Conservation (phyloP, 2,113 vertebrate genomes). For the Rhinichthys klamathensis region DNA sequence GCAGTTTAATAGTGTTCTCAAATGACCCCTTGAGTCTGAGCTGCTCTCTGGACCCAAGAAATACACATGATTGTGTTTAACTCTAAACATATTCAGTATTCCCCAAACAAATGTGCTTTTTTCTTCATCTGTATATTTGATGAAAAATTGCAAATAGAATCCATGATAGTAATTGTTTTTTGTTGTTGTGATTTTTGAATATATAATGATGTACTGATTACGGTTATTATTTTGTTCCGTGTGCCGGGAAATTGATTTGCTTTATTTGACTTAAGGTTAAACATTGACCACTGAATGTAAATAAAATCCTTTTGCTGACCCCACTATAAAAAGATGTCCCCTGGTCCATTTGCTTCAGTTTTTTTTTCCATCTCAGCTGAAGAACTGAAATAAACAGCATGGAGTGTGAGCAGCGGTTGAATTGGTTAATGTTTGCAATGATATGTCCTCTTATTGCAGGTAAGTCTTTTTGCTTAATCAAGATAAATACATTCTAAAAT, state of each 20-base stretch:
- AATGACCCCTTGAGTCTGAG: neutral
- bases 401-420: neutral
- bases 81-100: neutral
- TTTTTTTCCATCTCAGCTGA: neutral
- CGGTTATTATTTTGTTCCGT: neutral
- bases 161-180: neutral
- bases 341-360: neutral
- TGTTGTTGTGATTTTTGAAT: neutral
- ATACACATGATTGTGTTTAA: neutral
- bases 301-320: neutral
- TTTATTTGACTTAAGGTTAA: slow-evolving; percentile 70
- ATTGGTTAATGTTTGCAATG: slow-evolving; percentile 18
- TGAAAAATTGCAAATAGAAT: neutral
- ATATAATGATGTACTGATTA: neutral
- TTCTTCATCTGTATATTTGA: neutral
- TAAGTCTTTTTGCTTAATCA: slow-evolving; percentile 24
- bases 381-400: slow-evolving; percentile 16
- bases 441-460: slow-evolving; percentile 23
- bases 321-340: slow-evolving; percentile 32
- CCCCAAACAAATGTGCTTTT: neutral
- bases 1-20: neutral
- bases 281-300: slow-evolving; percentile 60
- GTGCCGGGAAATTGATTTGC: slow-evolving; percentile 17
- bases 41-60: neutral
- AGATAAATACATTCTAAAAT: neutral